phyloP scores from a whole-genome alignment of 2,888 invertebrate species.

The Choristoneura rosaceana region DNA sequence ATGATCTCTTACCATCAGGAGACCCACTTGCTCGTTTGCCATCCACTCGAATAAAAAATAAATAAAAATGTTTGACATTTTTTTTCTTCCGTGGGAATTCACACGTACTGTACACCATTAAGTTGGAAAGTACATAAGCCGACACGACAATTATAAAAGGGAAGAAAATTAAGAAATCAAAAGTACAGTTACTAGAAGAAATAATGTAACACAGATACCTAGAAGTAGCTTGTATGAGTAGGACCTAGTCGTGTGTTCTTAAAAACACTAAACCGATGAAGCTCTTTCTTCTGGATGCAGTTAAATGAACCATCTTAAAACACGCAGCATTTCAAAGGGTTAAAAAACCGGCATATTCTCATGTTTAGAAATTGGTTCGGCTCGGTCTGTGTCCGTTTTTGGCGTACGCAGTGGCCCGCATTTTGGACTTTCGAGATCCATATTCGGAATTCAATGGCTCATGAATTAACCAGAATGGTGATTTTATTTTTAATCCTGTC shows the following conservation, averaged over 20 bases:
- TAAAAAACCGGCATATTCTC: slow-evolving; percentile 27
- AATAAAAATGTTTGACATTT: too few relatives aligned
- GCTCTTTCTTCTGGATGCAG: neutral
- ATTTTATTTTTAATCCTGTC: slow-evolving; percentile 56
- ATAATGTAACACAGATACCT: too few relatives aligned
- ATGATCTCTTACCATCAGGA: too few relatives aligned
- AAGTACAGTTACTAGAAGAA: too few relatives aligned
- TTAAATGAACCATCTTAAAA: slow-evolving; percentile 14
- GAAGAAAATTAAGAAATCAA: too few relatives aligned
- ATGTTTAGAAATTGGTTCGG: slow-evolving; percentile 72
- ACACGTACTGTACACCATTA: too few relatives aligned
- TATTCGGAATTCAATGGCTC: slow-evolving; percentile 80
- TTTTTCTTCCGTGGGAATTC: too few relatives aligned
- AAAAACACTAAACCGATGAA: neutral
- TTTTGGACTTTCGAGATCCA: slow-evolving; percentile 77
- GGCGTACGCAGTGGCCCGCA: slow-evolving; percentile 58
- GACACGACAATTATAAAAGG: too few relatives aligned
- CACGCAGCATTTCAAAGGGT: slow-evolving; percentile 22
- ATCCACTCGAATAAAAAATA: too few relatives aligned
- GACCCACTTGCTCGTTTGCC: too few relatives aligned
- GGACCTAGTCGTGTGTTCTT: neutral
- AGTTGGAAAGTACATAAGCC: too few relatives aligned
- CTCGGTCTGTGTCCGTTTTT: slow-evolving; percentile 64
- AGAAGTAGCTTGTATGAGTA: neutral
- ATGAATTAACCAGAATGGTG: slow-evolving; percentile 77